A percentile compares a stretch with the other conserved stretches of the same genome.
phyloP scores from a whole-genome alignment of 2,888 invertebrate genomes.

The Melipona beecheii region DNA sequence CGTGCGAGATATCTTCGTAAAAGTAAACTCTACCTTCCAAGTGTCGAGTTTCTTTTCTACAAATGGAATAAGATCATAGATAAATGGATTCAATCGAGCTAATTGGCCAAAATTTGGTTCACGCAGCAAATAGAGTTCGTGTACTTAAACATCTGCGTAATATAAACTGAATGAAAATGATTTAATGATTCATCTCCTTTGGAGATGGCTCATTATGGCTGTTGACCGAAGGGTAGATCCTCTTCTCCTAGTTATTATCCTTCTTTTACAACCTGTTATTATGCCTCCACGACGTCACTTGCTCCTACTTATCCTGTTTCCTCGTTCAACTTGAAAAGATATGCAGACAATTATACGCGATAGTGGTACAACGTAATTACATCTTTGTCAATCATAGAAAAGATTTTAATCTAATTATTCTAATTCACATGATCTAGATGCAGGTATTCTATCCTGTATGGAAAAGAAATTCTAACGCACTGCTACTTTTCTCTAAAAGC shows the following conservation, averaged over 20 bases:
- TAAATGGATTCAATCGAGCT: too few relatives aligned
- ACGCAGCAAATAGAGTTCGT: too few relatives aligned
- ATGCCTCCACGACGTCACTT: background rate
- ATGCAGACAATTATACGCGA: background rate
- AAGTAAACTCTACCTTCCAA: background rate
- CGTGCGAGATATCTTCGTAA: background rate
- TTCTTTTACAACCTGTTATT: background rate
- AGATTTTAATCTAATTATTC: background rate
- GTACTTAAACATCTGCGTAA: too few relatives aligned
- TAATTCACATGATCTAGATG: background rate
- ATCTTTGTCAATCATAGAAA: background rate
- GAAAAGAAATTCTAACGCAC: background rate
- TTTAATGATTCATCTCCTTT: background rate
- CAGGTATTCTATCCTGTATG: background rate
- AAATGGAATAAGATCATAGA: too few relatives aligned
- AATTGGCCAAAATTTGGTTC: too few relatives aligned
- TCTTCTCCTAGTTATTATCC: background rate
- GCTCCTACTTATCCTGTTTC: background rate
- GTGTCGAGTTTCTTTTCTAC: too few relatives aligned
- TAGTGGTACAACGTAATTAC: background rate
- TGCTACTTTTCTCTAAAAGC: background rate
- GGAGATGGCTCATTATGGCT: fast-evolving
- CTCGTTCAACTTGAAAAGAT: background rate
- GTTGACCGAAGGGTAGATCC: background rate
- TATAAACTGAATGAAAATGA: background rate